Evolutionary conservation across 2,797 vertebrate genomes (phyloP).

Genomic region (Smutsia temminckii): DNA sequence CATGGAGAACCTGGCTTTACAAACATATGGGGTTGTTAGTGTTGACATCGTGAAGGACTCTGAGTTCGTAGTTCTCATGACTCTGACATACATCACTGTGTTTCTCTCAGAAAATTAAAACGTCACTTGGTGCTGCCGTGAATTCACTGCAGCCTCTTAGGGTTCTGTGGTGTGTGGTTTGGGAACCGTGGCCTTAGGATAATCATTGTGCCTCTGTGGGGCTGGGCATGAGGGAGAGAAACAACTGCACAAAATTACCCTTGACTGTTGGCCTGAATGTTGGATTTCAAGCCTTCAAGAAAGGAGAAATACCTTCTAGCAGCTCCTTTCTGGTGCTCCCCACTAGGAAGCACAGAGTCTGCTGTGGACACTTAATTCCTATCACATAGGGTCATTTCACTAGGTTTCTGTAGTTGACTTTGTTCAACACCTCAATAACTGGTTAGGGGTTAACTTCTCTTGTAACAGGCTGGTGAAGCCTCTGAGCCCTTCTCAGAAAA

Average conservation of each 20-base stretch:
- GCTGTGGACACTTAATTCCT: background rate
- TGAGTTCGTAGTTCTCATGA: background rate
- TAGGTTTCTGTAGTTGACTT: background rate
- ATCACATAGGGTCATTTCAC: background rate
- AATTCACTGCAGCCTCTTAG: background rate
- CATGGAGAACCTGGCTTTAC: background rate
- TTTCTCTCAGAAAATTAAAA: background rate
- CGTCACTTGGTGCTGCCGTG: background rate
- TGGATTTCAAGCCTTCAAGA: background rate
- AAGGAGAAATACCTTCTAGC: background rate
- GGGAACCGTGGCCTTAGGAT: background rate
- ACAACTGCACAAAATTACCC: background rate
- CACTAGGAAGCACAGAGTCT: background rate
- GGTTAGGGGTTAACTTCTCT: background rate
- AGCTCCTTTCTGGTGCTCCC: background rate
- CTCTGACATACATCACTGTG: background rate
- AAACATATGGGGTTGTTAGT: background rate
- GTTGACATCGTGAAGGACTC: background rate
- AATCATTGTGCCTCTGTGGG: background rate
- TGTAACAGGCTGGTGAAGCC: background rate
- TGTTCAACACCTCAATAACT: background rate
- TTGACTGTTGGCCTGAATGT: background rate
- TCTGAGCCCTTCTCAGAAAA: background rate
- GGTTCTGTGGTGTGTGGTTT: background rate
- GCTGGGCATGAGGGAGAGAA: background rate